Conservation (phyloP, 2,888 invertebrate genomes). For the Patella ulyssiponensis region DNA sequence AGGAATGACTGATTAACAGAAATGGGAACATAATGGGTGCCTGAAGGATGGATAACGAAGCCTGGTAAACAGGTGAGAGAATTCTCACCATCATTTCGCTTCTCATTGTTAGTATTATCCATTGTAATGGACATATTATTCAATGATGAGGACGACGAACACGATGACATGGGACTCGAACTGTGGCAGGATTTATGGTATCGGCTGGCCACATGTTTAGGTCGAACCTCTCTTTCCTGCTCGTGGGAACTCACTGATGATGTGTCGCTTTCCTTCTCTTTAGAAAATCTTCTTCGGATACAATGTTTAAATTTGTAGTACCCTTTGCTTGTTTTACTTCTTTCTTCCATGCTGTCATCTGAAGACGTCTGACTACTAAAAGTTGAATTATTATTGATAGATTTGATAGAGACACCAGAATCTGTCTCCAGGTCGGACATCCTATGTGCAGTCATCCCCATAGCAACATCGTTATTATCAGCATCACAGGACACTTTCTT, state of each 20-base stretch:
- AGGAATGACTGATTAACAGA: slow-evolving; percentile 58
- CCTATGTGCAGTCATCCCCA: background rate
- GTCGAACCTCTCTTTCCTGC: slow-evolving; percentile 31
- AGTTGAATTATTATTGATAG: background rate
- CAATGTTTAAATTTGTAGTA: slow-evolving; percentile 93
- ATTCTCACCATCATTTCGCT: background rate
- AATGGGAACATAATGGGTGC: slow-evolving; percentile 89
- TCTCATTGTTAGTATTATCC: slow-evolving; percentile 29
- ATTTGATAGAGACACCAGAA: background rate
- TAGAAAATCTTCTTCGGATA: slow-evolving; percentile 88
- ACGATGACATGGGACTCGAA: slow-evolving; percentile 29
- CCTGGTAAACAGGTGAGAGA: slow-evolving; percentile 78
- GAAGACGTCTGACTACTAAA: background rate
- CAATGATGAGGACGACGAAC: slow-evolving; percentile 37
- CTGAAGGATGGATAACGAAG: slow-evolving; percentile 90
- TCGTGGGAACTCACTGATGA: slow-evolving; percentile 46
- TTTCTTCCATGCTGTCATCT: background rate
- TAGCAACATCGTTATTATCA: background rate
- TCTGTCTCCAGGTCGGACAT: background rate
- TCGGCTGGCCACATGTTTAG: background rate
- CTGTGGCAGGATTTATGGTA: background rate
- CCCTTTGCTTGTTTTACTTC: background rate
- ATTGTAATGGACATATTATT: background rate
- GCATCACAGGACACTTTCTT: background rate
- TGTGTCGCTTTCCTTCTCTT: slow-evolving; percentile 58